Evolutionary conservation across 1,140 invertebrate species (phyloP).

Genomic region (Platyscapa corneri): DNA sequence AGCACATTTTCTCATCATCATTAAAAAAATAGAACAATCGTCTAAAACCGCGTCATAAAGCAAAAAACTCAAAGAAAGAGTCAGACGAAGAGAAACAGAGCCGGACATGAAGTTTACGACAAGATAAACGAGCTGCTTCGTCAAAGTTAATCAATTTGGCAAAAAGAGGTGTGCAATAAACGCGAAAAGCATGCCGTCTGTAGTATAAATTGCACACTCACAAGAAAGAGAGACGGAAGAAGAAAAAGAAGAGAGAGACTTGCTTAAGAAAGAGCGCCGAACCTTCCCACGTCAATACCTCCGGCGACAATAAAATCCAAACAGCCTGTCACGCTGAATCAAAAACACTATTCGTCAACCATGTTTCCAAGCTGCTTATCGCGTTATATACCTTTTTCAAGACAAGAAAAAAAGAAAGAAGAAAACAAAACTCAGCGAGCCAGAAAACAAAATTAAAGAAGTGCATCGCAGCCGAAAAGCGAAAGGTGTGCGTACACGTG

Average conservation of each 20-base stretch:
- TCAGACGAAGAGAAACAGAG: background rate
- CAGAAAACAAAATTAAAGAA: constrained; percentile 31
- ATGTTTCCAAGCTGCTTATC: constrained; percentile 46
- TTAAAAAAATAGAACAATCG: constrained; percentile 18
- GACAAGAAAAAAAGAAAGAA: constrained; percentile 21
- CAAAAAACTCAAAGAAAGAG: background rate
- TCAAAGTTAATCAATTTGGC: constrained; percentile 45
- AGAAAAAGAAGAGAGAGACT: background rate
- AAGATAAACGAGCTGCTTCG: constrained; percentile 36
- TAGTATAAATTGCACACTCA: constrained; percentile 16
- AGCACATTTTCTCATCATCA: background rate
- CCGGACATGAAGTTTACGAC: constrained; percentile 43
- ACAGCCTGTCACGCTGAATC: constrained; percentile 36
- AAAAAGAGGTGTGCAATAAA: constrained; percentile 43
- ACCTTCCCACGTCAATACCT: constrained; percentile 48
- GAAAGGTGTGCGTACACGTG: background rate
- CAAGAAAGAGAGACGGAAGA: background rate
- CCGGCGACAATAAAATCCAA: constrained; percentile 49
- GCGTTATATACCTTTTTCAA: constrained; percentile 31
- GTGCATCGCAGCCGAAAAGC: constrained; percentile 32
- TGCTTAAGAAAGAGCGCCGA: background rate
- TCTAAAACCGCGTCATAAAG: background rate
- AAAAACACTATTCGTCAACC: constrained; percentile 47
- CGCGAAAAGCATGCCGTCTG: constrained; percentile 50
- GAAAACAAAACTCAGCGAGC: constrained; percentile 20